phyloP scores from a whole-genome alignment of 1,140 invertebrate genomes.

The Leptinotarsa texana region DNA sequence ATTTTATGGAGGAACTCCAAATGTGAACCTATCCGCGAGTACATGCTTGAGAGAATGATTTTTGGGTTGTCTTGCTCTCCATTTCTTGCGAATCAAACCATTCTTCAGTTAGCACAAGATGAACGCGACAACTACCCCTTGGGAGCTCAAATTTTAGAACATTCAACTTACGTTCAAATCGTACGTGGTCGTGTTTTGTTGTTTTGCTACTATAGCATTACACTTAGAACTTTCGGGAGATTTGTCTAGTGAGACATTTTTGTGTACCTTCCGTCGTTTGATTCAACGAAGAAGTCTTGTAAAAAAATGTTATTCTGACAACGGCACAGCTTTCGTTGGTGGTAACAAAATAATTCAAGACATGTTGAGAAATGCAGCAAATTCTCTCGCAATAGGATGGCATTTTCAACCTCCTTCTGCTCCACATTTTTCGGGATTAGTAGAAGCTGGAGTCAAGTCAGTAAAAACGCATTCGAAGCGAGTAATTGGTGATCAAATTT shows the following conservation, averaged over 20 bases:
- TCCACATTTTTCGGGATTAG: slow-evolving; percentile 12
- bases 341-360: slow-evolving; percentile 31
- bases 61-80: no score
- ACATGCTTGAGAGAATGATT: no score
- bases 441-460: slow-evolving; percentile 12
- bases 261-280: slow-evolving; percentile 44
- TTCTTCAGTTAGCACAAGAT: no score
- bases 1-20: no score
- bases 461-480: slow-evolving; percentile 5
- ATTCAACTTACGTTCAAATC: slow-evolving; percentile 48
- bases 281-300: slow-evolving; percentile 20
- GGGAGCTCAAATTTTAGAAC: no score
- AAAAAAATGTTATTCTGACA: slow-evolving; percentile 47
- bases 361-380: slow-evolving; percentile 6
- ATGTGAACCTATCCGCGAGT: no score
- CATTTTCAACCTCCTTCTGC: slow-evolving; percentile 10
- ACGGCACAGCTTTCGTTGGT: slow-evolving; percentile 52
- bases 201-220: slow-evolving; percentile 12
- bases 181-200: slow-evolving; percentile 9
- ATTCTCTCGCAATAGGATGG: background rate
- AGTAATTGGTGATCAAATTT: background rate
- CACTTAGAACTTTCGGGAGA: background rate
- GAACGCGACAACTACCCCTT: no score
- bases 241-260: background rate
- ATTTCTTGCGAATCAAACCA: no score